Conservation (phyloP, 2,888 invertebrate genomes). For the Spicauda simplicius region DNA sequence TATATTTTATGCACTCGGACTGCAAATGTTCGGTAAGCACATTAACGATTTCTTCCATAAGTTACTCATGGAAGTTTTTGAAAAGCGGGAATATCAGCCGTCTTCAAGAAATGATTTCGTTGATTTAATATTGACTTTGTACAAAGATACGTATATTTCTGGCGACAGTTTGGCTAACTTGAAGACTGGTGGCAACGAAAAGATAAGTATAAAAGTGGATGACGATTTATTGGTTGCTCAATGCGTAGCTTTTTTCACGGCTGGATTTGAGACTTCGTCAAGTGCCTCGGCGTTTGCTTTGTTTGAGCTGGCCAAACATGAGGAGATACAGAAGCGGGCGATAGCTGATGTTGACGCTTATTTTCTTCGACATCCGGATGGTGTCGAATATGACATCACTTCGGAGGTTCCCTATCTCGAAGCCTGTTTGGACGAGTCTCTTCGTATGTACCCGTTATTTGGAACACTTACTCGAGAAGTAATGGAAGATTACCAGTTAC, state of each 20-base stretch:
- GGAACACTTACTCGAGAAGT: conserved; percentile 57
- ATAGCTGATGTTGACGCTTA: conserved; percentile 54
- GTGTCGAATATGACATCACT: conserved; percentile 54
- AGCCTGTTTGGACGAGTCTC: conserved; percentile 56
- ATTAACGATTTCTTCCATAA: conserved; percentile 53
- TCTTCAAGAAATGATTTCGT: conserved; percentile 62
- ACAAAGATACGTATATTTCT: conserved; percentile 49
- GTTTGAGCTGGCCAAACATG: conserved; percentile 56
- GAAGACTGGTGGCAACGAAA: neutral
- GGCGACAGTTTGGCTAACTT: conserved; percentile 56
- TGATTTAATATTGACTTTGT: conserved; percentile 58
- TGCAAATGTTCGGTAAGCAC: conserved; percentile 50
- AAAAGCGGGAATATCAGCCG: conserved; percentile 51
- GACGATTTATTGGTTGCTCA: conserved; percentile 78
- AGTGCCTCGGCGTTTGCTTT: conserved; percentile 47
- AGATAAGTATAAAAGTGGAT: conserved; percentile 50
- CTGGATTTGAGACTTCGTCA: conserved; percentile 61
- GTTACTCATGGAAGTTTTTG: conserved; percentile 52
- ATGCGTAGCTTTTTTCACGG: conserved; percentile 73
- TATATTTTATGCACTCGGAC: conserved; percentile 58
- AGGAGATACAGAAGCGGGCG: conserved; percentile 46
- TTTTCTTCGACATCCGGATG: conserved; percentile 43
- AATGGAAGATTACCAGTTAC: conserved; percentile 56
- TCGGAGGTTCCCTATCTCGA: conserved; percentile 56
- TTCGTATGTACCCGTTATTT: conserved; percentile 61